Base-by-base conservation (phyloP, 2,797 vertebrate genomes). In the Leptoclinus maculatus region DNA sequence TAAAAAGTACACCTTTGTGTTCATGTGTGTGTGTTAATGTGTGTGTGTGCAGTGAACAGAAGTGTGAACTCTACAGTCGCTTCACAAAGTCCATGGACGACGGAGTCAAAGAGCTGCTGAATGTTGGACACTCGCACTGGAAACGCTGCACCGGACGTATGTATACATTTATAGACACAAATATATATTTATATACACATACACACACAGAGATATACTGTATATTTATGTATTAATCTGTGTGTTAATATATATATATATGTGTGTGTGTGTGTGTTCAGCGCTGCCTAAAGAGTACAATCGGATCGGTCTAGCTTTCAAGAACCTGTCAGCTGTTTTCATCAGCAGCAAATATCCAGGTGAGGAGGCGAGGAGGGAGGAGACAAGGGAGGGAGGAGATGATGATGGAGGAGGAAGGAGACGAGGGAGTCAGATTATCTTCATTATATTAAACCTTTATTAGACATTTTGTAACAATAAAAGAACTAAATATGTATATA, bases 81-180 rank as follows among this genome's bases (percentile, higher is more conserved):
- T 98, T 98, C 84, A 97, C 97, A 47, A 97, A 93, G 92, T 84
- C 95, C 23, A 98, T 98, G 97, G 97, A 98, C 2, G 97, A 97
- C 12, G 96, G 96, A 2, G 96, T 97, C 67, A 96, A 95, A 92
- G 97, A 97, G 73, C 93, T 98, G 82, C 94, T 97, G 82, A 96
- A 93, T 0, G 96, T 97, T 54, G 97, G 97, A n/a, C 94, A 97
- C 56, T 95, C 96, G 65, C 97, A 98, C 90, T 98, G 97, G 97
- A 97, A 97, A 80, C 95, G 97, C 63, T 97, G 97, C 91, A 97
- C 96, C 11, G 96, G 97, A 59, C 96, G 97, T 97, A 36, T 5
- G 64, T 34, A 1, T 34, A 16, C 5, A 36, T 36, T 25, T 51
- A n/a, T 51, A 53, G n/a, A 53, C n/a, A 53, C 17, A 45, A 7